Evolutionary conservation across 2,113 vertebrate species (phyloP), one percentile per base, ranked within the genome.

Genomic region (Onychostruthus taczanowskii): DNA sequence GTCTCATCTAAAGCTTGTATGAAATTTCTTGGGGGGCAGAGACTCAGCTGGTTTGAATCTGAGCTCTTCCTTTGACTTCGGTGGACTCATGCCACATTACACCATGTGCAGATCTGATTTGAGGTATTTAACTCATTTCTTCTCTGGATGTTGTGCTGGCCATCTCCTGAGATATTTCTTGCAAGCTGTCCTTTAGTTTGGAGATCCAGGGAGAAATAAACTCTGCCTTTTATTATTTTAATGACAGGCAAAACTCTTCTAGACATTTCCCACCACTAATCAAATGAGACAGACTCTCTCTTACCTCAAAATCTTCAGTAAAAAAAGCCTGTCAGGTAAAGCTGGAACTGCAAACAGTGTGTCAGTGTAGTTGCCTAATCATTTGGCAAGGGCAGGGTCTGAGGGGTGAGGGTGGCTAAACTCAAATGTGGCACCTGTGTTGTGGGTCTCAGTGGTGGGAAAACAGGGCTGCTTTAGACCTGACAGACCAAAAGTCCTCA

Each of bases 371-470:
- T 35, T 39, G 11, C 28, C 26, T 2, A 2, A 16, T 30, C 21
- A 13, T 46, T 84, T 77, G 74, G 22, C 14, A 27, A 28, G 16
- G 33, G 19, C 23, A 35, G 15, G 13, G 43, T 27, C 11, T 28
- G 24, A 84, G 27, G 16, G 10, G 28, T 3, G 62, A 30, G n/a
- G 13, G 16, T 77, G 37, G 15, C 47, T 52, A 52, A 31, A 47
- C 7, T 70, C 56, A 70, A 52, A 31, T 0, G 0, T 23, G 33
- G 16, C 11, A 20, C 19, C 55, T 37, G 3, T 10, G 7, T n/a
- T 88, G 16, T 31, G 35, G 14, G 6, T 37, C 61, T 44, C 39
- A 72, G 55, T 39, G 16, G 7, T 33, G 21, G n/a, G 50, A 30
- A 85, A 63, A 16, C 13, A 11, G 14, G 15, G 31, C 16, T 87